phyloP scores from a whole-genome alignment of 2,797 vertebrate genomes.

The Takifugu rubripes region DNA sequence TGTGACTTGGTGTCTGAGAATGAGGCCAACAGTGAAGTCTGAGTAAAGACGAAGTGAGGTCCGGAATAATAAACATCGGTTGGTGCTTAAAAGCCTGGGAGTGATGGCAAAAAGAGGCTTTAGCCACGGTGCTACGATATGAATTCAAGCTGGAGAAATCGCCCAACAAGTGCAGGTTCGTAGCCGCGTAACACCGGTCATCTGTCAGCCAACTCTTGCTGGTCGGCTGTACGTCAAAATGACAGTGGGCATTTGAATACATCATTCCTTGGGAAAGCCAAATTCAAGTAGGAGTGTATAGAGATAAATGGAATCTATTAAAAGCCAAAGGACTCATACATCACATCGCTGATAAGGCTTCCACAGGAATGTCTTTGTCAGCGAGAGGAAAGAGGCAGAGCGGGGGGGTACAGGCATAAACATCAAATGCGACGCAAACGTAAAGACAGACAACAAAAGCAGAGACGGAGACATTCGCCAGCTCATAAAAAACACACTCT shows the following conservation, averaged over 20 bases:
- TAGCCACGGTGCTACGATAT: not conserved
- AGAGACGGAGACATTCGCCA: constrained; percentile 20
- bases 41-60: not conserved
- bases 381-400: constrained; percentile 39
- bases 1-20: not conserved
- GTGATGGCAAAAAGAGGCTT: constrained; percentile 19
- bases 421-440: constrained; percentile 20
- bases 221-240: constrained; percentile 64
- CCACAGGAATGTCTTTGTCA: constrained; percentile 58
- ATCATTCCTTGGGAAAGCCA: constrained; percentile 60
- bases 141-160: constrained; percentile 41
- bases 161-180: constrained; percentile 6
- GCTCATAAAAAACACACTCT: constrained; percentile 17
- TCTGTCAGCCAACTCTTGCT: constrained; percentile 15
- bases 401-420: constrained; percentile 24
- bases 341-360: constrained; percentile 71
- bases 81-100: not conserved
- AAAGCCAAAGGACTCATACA: constrained; percentile 72
- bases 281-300: constrained; percentile 72
- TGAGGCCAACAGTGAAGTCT: constrained; percentile 3
- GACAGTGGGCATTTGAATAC: constrained; percentile 70
- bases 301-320: constrained; percentile 79
- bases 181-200: constrained; percentile 6
- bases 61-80: not conserved
- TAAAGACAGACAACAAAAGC: constrained; percentile 22